Evolutionary conservation across 92 coral and sea anemone species (phyloP).

Genomic region (Umimayanthus kanabou): DNA sequence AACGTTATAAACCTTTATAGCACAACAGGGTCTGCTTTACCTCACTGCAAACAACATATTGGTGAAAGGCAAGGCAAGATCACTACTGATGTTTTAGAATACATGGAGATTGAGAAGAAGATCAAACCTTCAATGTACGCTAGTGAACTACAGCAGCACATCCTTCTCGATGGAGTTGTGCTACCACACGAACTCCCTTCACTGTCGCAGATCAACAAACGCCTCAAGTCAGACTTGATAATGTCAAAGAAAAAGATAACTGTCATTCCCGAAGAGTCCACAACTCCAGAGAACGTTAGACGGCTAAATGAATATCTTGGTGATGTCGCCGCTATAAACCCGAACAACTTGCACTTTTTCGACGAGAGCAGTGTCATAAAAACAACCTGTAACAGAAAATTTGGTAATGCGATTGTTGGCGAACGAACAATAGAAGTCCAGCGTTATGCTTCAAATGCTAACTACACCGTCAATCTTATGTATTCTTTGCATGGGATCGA

Average conservation of each 20-base stretch:
- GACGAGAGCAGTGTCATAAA: conserved; percentile 24
- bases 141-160: conserved; percentile 42
- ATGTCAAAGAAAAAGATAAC: background rate
- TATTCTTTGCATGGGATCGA: background rate
- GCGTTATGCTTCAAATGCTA: conserved; percentile 32
- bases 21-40: background rate
- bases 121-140: conserved; percentile 1
- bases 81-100: background rate
- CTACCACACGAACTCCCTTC: background rate
- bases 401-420: conserved; percentile 15
- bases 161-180: conserved; percentile 7
- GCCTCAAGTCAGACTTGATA: background rate
- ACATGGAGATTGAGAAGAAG: background rate
- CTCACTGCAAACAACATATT: background rate
- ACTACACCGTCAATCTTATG: too few species aligned
- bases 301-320: background rate
- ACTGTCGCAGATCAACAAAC: background rate
- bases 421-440: conserved; percentile 22
- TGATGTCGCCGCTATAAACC: background rate
- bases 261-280: background rate
- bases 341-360: conserved; percentile 42
- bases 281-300: background rate
- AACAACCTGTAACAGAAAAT: conserved; percentile 32
- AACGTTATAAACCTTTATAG: background rate
- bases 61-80: background rate